Evolutionary conservation across 2,797 vertebrate genomes (phyloP), one percentile per base, ranked within the genome.

Genomic region (Otus scops): DNA sequence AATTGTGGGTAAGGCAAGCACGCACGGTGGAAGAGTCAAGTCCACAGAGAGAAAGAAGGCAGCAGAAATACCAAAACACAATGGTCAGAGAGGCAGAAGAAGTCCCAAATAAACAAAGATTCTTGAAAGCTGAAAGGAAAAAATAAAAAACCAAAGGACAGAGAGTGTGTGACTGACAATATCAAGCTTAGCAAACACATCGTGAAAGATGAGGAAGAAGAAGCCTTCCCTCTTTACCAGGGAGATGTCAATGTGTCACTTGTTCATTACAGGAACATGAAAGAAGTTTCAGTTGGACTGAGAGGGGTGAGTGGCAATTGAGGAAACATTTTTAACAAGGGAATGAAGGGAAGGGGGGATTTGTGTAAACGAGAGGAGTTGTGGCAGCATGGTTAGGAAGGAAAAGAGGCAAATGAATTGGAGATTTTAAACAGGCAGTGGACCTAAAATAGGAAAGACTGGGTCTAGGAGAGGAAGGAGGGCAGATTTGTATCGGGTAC

Each of bases 121-220:
- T 64, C 18, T 50, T 89, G 45, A 74, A 78, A 70, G 19, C 0
- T 51, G 0, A 74, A 71, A 75, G 53, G 18, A 34, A 77, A 82
- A 76, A 39, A 45, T 45, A 43, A 27, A 56, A 60, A 88, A 12
- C 0, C 0, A 0, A 81, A 61, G 13, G 7, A 28, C 27, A 59
- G 50, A 67, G 23, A 51, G 9, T 10, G 4, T 73, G 6, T 63
- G 57, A 47, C 39, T 61, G 38, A 56, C 36, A 15, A 11, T 69
- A 61, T 47, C 34, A 70, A 67, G 64, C 12, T 59, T 84, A 57
- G 21, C 1, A 10, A 45, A 30, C 6, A 11, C 7, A 59, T 74
- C 3, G 10, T 51, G 20, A 77, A 76, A 57, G 38, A 38, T 57
- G 32, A 56, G 69, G 36, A 69, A 70, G 27, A 56, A 91, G 7